Evolutionary conservation across 2,797 vertebrate genomes (phyloP).

Genomic region (Sebastiscus tertius): DNA sequence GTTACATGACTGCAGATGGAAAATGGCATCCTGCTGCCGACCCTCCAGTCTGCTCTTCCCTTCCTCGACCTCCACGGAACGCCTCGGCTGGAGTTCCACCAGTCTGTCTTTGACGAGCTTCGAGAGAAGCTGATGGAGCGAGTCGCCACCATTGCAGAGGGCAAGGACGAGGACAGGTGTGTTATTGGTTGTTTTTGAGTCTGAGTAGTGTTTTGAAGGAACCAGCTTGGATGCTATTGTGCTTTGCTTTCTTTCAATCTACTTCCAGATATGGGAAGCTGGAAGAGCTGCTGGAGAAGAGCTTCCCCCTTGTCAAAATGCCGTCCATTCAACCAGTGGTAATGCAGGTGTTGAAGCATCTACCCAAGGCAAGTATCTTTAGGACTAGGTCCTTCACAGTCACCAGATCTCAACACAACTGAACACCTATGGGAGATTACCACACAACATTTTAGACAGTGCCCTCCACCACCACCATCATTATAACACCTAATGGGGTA

Average conservation of each 20-base stretch:
- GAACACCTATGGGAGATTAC: too few relatives aligned
- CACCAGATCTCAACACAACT: background rate
- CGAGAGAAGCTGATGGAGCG: slow-evolving; percentile 96
- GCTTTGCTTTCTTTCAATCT: background rate
- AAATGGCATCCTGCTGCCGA: slow-evolving; percentile 96
- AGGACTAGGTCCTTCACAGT: background rate
- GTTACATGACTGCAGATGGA: slow-evolving; percentile 83
- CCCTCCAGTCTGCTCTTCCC: slow-evolving; percentile 95
- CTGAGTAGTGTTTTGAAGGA: background rate
- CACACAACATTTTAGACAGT: background rate
- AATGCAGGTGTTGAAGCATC: slow-evolving; percentile 97
- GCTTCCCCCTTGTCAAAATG: slow-evolving; percentile 97
- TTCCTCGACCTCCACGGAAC: slow-evolving; percentile 97
- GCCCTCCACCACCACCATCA: background rate
- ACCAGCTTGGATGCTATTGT: background rate
- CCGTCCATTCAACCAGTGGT: slow-evolving; percentile 97
- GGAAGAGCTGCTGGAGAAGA: slow-evolving; percentile 96
- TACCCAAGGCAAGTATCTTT: slow-evolving; percentile 88
- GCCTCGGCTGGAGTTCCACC: slow-evolving; percentile 96
- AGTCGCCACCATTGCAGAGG: slow-evolving; percentile 93
- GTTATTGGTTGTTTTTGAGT: background rate
- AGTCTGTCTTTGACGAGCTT: slow-evolving; percentile 97
- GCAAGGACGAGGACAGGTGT: slow-evolving; percentile 93
- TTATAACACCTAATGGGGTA: background rate
- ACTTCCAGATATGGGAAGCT: slow-evolving; percentile 90